phyloP scores from a whole-genome alignment of 2,888 invertebrate species.

The Neoaliturus tenellus region DNA sequence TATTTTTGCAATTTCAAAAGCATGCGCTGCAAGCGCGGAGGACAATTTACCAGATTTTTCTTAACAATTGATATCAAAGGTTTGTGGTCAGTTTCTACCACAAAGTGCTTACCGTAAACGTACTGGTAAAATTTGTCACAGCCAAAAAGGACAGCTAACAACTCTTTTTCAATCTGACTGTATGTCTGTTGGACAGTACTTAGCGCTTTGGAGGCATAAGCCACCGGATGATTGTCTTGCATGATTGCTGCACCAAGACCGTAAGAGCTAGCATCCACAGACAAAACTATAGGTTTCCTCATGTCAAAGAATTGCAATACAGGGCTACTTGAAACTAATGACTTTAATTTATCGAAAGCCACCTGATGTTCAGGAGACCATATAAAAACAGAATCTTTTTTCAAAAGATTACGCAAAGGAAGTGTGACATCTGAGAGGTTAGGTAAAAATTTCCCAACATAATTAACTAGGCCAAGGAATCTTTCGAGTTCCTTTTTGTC shows the following conservation, averaged over 20 bases:
- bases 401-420: conserved; percentile 62
- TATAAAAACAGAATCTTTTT: conserved; percentile 61
- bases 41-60: conserved; percentile 5
- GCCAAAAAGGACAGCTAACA: conserved; percentile 52
- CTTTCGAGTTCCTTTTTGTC: conserved; percentile 66
- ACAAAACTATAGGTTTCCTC: conserved; percentile 26
- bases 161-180: conserved; percentile 56
- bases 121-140: conserved; percentile 54
- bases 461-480: conserved; percentile 68
- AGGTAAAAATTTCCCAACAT: conserved; percentile 66
- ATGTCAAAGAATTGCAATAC: conserved; percentile 52
- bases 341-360: conserved; percentile 58
- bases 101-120: neutral
- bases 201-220: conserved; percentile 51
- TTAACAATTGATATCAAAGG: conserved; percentile 55
- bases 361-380: conserved; percentile 56
- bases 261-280: conserved; percentile 39
- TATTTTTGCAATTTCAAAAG: neutral
- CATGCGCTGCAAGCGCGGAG: conserved; percentile 15
- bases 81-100: conserved; percentile 59
- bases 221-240: conserved; percentile 51
- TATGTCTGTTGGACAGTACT: conserved; percentile 43
- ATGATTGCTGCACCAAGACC: conserved; percentile 54
- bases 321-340: neutral
- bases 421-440: conserved; percentile 64